phyloP scores from a whole-genome alignment of 2,888 invertebrate species.

The Melitaea athalia region DNA sequence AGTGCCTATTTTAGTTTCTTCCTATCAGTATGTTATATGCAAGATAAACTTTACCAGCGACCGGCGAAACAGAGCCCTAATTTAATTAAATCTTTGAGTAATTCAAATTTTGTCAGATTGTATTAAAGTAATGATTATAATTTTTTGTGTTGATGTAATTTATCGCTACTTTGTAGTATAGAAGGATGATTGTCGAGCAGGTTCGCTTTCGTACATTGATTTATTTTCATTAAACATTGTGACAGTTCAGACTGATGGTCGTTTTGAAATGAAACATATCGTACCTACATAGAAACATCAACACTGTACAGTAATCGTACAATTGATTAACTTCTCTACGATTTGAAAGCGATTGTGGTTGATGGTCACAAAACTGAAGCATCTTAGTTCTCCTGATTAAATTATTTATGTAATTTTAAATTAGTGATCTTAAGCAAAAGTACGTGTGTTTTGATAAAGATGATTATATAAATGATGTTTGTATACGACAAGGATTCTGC shows the following conservation, averaged over 20 bases:
- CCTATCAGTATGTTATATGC: too few relatives aligned
- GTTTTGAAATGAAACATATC: neutral
- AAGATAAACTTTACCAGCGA: too few relatives aligned
- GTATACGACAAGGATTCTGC: conserved; percentile 25
- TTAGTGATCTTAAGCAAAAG: conserved; percentile 1
- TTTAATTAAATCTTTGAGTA: neutral
- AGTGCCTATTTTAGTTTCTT: too few relatives aligned
- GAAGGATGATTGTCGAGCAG: neutral
- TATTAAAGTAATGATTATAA: neutral
- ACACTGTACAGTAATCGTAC: too few relatives aligned
- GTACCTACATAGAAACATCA: neutral
- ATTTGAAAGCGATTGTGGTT: neutral
- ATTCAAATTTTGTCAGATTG: neutral
- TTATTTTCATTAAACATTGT: too few relatives aligned
- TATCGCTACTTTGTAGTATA: conserved; percentile 1
- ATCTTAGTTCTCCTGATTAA: neutral
- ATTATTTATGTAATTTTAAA: conserved; percentile 8
- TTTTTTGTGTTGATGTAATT: neutral
- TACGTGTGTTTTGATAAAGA: conserved; percentile 6
- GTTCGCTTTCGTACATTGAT: neutral
- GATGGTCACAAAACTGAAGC: neutral
- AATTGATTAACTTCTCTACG: too few relatives aligned
- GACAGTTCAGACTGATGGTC: neutral
- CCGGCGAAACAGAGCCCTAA: too few relatives aligned
- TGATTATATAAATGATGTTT: conserved; percentile 11